Conservation (phyloP, 2,113 vertebrate genomes). For the Muscicapa adusta region DNA sequence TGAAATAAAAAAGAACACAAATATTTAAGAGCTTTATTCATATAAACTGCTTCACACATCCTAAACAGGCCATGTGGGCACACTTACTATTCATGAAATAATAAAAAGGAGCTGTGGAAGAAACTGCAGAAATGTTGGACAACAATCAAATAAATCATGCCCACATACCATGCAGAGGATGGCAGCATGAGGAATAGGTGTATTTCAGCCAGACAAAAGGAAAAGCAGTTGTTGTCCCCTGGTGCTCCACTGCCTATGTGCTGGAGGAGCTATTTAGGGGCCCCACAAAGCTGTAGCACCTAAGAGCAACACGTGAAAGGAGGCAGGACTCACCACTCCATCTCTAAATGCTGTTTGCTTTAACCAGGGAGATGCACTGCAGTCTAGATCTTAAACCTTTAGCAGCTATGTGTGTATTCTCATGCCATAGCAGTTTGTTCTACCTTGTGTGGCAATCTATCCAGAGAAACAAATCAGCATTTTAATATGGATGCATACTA, state of each 20-base stretch:
- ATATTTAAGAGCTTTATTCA: neutral
- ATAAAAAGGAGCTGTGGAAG: neutral
- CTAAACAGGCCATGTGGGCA: neutral
- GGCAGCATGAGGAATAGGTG: accelerated
- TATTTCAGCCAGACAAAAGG: neutral
- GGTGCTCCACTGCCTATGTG: neutral
- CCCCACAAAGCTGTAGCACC: neutral
- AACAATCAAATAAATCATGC: neutral
- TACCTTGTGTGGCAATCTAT: neutral
- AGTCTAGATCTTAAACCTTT: neutral
- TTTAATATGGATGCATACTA: neutral
- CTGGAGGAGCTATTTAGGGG: neutral
- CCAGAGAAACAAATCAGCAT: neutral
- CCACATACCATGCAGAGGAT: neutral
- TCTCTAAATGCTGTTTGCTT: neutral
- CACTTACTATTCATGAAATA: neutral
- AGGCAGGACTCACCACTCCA: neutral
- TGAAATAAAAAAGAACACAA: neutral
- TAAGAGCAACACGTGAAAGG: neutral
- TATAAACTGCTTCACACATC: neutral
- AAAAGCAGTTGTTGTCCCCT: neutral
- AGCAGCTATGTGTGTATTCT: neutral
- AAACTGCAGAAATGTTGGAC: neutral
- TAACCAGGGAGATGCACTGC: accelerated
- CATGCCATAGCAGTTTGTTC: neutral